phyloP scores from a whole-genome alignment of 2,113 vertebrate species.

The Dunckerocampus dactyliophorus region DNA sequence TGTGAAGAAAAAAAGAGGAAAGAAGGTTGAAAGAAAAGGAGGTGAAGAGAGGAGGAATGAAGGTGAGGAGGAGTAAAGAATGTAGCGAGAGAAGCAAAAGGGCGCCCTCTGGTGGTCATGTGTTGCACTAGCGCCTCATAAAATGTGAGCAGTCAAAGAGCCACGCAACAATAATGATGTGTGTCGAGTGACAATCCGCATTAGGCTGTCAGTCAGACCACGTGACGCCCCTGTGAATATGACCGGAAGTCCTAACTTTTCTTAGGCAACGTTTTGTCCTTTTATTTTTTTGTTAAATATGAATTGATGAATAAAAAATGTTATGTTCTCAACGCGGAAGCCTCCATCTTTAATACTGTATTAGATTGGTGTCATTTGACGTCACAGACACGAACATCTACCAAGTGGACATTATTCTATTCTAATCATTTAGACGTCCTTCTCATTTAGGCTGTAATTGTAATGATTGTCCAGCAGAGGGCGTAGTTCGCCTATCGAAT shows the following conservation, averaged over 20 bases:
- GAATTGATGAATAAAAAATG: constrained; percentile 9
- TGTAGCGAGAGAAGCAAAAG: constrained; percentile 15
- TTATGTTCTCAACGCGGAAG: constrained; percentile 55
- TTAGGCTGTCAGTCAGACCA: constrained; percentile 20
- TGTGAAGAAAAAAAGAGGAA: not conserved
- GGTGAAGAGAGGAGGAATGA: not conserved
- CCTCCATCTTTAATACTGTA: not conserved
- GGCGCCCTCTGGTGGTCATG: constrained; percentile 60
- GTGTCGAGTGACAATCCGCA: not conserved
- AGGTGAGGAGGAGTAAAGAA: constrained; percentile 35
- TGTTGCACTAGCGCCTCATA: constrained; percentile 27
- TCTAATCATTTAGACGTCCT: not conserved
- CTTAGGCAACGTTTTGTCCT: constrained; percentile 3
- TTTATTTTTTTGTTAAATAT: constrained; percentile 16
- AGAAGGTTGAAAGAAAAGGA: not conserved
- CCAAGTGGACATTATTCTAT: not conserved
- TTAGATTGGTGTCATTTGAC: no score
- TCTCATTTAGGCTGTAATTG: constrained; percentile 22
- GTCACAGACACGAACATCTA: no score
- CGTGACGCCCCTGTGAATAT: constrained; percentile 58
- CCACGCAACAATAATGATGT: not conserved
- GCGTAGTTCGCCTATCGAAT: constrained; percentile 14
- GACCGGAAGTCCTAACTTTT: constrained; percentile 46
- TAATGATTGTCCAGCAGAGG: constrained; percentile 43
- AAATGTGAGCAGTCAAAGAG: not conserved